Conservation (phyloP, 2,888 invertebrate genomes). For the Zaprionus obscuricornis region DNA sequence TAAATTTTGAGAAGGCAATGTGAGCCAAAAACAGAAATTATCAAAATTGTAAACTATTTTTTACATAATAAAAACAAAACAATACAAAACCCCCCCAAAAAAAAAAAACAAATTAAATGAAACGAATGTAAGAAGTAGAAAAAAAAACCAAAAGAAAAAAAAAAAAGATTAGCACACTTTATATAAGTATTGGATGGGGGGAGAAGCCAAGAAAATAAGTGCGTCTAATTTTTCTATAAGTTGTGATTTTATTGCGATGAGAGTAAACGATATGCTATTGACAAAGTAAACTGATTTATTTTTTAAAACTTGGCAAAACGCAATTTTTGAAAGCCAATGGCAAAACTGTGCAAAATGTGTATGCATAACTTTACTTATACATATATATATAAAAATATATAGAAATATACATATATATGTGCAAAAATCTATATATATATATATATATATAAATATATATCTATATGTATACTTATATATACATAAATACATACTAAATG, state of each 20-base stretch:
- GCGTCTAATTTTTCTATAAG: constrained; percentile 72
- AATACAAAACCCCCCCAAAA: constrained; percentile 16
- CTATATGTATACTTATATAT: constrained; percentile 41
- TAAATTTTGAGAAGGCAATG: no score
- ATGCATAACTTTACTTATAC: constrained; percentile 68
- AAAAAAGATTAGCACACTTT: constrained; percentile 56
- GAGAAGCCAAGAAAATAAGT: constrained; percentile 40
- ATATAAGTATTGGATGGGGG: constrained; percentile 19
- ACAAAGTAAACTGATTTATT: constrained; percentile 72
- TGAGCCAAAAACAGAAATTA: constrained; percentile 31
- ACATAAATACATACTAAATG: constrained; percentile 61
- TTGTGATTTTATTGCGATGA: constrained; percentile 65
- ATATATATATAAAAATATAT: constrained; percentile 36
- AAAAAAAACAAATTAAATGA: constrained; percentile 9
- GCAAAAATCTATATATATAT: constrained; percentile 42
- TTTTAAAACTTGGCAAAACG: constrained; percentile 65
- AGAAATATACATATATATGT: constrained; percentile 20
- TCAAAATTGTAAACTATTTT: constrained; percentile 75
- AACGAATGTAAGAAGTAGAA: no score
- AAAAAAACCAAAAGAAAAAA: constrained; percentile 9
- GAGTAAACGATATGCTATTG: constrained; percentile 55
- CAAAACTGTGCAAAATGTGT: constrained; percentile 61
- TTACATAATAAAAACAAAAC: constrained; percentile 51
- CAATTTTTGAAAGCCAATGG: constrained; percentile 65
- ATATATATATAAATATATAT: constrained; percentile 41